Base-by-base conservation (phyloP, 2,113 vertebrate genomes). In the Cercocebus atys region DNA sequence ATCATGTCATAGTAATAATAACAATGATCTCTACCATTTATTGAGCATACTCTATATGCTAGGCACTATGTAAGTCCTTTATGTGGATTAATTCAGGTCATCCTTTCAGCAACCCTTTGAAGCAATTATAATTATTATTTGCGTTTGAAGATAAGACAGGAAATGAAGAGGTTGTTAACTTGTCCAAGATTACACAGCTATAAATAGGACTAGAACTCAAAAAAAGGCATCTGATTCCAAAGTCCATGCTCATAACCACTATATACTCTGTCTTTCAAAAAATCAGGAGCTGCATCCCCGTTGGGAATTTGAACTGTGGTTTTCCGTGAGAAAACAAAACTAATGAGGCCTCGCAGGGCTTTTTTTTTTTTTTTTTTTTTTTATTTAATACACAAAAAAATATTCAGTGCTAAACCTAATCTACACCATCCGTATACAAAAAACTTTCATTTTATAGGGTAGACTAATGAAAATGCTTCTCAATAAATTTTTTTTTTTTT, bases 371-470 rank as follows among this genome's bases (percentile, higher is more conserved):
- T 61, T 59, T 59, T 59, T 59, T 25, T 50, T 88, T 88, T 88
- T 85, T 27, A 40, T 86, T 93, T 90, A 35, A 6, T 68, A 35
- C 40, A 81, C n/a, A 30, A 88, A 94, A 94, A 93, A 89, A 88
- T 80, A 94, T 52, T 59, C 55, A 59, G 25, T 35, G 22, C 35
- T 89, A 96, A 93, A 61, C 6, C 11, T 82, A 76, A 86, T 80
- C 38, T 38, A 96, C 10, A 14, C 25, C 35, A 80, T 14, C 10
- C 16, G 80, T 52, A 85, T 35, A 81, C 12, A 93, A 90, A 90
- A 40, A 85, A 45, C 11, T 92, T 86, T 27, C 8, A 90, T 82
- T 93, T 90, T 81, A 16, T 59, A 81, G 23, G 66, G 16, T n/a
- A 87, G 25, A 80, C 84, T 84, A 90, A 87, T 82, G 66, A 87